These are phyloP conservation scores for Aphis craccivora DNA, from an alignment of 1,140 invertebrate species.

Conservation along the genomic window DNA sequence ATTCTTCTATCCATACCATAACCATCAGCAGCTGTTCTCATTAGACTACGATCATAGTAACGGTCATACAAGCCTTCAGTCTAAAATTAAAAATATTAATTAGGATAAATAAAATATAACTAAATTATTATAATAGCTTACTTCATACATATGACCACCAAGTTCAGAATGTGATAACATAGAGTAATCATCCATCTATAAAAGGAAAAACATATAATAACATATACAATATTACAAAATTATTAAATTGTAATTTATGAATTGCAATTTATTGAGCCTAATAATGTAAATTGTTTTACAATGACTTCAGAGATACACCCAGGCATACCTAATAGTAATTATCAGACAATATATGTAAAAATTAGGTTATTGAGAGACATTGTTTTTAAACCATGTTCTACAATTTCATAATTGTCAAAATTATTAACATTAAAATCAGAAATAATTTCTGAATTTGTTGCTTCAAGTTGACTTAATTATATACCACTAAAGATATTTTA, in stretches of 20 bases:
- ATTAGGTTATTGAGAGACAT: too few species aligned
- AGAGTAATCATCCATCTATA: constrained; percentile 52
- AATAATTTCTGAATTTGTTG: not conserved
- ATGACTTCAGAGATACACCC: too few species aligned
- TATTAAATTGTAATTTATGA: not conserved
- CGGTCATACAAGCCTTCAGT: constrained; percentile 50
- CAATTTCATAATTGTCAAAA: too few species aligned
- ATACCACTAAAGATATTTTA: too few species aligned
- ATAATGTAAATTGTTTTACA: too few species aligned
- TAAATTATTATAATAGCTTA: not conserved
- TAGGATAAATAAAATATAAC: not conserved
- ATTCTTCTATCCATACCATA: constrained; percentile 54
- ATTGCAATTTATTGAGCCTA: too few species aligned
- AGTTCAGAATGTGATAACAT: constrained; percentile 51
- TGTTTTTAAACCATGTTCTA: too few species aligned
- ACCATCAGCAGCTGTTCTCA: constrained; percentile 48
- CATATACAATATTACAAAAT: not conserved
- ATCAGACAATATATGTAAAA: too few species aligned
- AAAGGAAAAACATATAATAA: not conserved
- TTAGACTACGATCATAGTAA: constrained; percentile 46
- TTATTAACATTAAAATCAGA: too few species aligned
- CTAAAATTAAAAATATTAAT: constrained; percentile 6
- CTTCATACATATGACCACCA: constrained; percentile 53
- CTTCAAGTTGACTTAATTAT: too few species aligned
- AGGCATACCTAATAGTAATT: too few species aligned